Evolutionary conservation across 2,888 invertebrate species (phyloP), one percentile per base, ranked within the genome.

Genomic region (Cantharis rustica): DNA sequence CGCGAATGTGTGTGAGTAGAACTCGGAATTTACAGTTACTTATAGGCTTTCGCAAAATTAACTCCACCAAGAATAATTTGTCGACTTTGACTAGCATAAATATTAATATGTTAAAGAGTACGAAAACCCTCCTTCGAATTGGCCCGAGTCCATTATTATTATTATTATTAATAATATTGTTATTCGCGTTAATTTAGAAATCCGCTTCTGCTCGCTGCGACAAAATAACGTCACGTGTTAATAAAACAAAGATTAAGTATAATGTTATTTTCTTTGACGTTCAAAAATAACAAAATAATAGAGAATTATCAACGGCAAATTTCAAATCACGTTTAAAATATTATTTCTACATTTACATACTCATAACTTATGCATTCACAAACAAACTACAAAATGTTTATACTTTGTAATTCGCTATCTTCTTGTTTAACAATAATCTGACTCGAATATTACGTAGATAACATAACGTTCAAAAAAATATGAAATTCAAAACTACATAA

Each of bases 11-110:
- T 63, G 71, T 71, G 16, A 71, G 72, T 73, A 47, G 20, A 68
- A 15, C 69, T 62, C 20, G 1, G 69, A 62, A 74, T 64, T 17
- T 70, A 73, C 73, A 69, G 73, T 73, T 69, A 69, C 27, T 64
- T 31, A n/a, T 20, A 31, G 73, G 17, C 73, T 13, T 63, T 70
- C 20, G 64, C 66, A 69, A 66, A 74, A 63, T 70, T 74, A 74
- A 70, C 63, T 26, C 26, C 2, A 7, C n/a, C n/a, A 47, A 47
- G 47, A 47, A 47, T 47, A 47, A 47, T n/a, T 47, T 47, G 47
- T 47, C 47, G n/a, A n/a, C 9, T n/a, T 47, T 47, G 47, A n/a
- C 47, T 47, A 47, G 9, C n/a, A 9, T 47, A 47, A 47, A 47
- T 47, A 47, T 47, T 47, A n/a, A n/a, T 47, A 5, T 27, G n/a